Percentiles rank a stretch among this genome's conserved stretches.
phyloP scores from a whole-genome alignment of 2,797 vertebrate genomes.

The Carduelis carduelis region DNA sequence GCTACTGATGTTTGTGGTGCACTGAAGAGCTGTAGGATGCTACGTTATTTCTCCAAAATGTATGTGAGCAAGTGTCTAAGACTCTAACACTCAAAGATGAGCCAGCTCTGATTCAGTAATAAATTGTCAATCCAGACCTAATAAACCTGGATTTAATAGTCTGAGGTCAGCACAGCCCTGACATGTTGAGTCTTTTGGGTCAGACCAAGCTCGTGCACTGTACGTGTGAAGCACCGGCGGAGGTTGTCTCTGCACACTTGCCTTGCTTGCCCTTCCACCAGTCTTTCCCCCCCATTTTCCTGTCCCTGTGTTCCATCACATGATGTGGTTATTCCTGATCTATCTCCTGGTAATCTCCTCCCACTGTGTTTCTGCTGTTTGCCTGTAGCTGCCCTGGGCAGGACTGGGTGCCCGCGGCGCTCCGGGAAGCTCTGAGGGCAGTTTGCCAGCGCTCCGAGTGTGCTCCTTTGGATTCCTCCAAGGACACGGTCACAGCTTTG shows the following conservation, averaged over 20 bases:
- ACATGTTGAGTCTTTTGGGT: not conserved
- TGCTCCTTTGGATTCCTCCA: not conserved
- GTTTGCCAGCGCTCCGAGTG: rapidly evolving
- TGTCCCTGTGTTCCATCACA: not conserved
- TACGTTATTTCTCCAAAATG: not conserved
- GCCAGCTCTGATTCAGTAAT: not conserved
- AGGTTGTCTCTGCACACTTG: not conserved
- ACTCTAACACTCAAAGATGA: not conserved
- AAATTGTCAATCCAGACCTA: not conserved
- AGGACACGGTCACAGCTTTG: rapidly evolving
- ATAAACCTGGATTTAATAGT: not conserved
- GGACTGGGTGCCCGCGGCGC: rapidly evolving
- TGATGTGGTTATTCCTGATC: not conserved
- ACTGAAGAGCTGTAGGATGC: not conserved
- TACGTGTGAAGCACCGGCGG: not conserved
- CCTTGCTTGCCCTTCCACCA: not conserved
- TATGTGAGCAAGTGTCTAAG: not conserved
- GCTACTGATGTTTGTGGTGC: not conserved
- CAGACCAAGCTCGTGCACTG: not conserved
- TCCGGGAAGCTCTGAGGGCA: not conserved
- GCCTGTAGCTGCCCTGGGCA: not conserved
- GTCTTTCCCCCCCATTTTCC: not conserved
- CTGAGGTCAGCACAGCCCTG: not conserved
- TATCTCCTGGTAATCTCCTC: not conserved
- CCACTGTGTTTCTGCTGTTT: rapidly evolving